Conservation (phyloP, 2,797 vertebrate genomes). For the Crax fasciolata region DNA sequence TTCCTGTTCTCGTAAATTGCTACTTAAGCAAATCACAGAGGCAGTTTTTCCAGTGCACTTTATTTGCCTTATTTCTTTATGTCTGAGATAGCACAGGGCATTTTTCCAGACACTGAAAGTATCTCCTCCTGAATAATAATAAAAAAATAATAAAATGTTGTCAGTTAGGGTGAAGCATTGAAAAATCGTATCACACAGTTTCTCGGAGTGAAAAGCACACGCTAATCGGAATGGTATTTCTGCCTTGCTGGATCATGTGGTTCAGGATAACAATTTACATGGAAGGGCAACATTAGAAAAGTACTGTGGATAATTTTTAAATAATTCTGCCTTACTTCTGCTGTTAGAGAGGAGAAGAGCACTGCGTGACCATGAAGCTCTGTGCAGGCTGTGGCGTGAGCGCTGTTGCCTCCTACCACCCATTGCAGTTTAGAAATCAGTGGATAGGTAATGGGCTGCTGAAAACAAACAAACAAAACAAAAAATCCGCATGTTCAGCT, state of each 20-base stretch:
- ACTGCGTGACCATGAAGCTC: neutral
- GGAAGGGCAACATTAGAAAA: neutral
- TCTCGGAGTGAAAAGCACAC: neutral
- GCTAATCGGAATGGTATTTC: neutral
- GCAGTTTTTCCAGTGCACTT: slow-evolving; percentile 14
- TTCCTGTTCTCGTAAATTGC: slow-evolving; percentile 49
- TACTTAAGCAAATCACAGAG: slow-evolving; percentile 43
- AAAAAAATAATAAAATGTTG: neutral
- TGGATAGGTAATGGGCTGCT: neutral
- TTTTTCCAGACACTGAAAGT: slow-evolving; percentile 31
- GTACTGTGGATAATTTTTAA: neutral
- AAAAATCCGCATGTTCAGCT: neutral
- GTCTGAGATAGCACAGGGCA: slow-evolving; percentile 12
- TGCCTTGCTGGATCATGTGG: neutral
- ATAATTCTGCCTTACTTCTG: neutral
- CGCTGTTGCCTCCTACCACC: neutral
- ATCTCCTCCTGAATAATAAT: neutral
- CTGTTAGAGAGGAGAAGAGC: neutral
- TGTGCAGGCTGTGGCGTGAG: neutral
- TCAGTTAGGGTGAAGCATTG: neutral
- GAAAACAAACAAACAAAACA: neutral
- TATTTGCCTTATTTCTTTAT: slow-evolving; percentile 23
- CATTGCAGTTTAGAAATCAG: neutral
- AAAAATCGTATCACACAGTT: neutral
- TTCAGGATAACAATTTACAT: neutral